These are phyloP conservation scores for Thalassarche chlororhynchos DNA, from an alignment of 2,113 vertebrate genomes.

Conservation along the genomic window DNA sequence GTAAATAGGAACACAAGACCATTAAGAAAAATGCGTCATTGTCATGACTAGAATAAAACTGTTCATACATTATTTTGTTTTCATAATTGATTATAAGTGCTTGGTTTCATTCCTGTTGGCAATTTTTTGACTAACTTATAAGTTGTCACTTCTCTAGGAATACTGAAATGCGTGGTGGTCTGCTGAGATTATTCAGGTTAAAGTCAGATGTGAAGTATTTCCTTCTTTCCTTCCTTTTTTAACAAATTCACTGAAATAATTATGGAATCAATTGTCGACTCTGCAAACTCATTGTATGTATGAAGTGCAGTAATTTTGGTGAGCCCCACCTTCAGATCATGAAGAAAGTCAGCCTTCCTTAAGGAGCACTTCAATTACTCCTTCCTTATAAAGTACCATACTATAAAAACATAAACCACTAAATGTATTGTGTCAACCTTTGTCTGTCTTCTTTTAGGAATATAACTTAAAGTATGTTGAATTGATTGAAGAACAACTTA, in stretches of 20 bases:
- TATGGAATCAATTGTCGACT: background rate
- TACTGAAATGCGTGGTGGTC: background rate
- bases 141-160: background rate
- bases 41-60: background rate
- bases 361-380: background rate
- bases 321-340: background rate
- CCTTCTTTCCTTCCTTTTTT: background rate
- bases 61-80: background rate
- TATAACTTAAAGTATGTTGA: conserved; percentile 98
- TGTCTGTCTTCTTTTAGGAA: conserved; percentile 71
- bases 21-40: background rate
- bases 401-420: background rate
- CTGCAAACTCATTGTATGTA: background rate
- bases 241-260: background rate
- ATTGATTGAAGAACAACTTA: conserved; percentile 95
- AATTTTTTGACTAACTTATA: background rate
- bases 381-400: background rate
- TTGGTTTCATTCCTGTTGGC: background rate
- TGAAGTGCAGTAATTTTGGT: background rate
- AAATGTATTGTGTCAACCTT: background rate
- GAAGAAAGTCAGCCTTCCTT: background rate
- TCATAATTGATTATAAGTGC: background rate
- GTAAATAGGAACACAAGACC: background rate
- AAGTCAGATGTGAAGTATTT: background rate
- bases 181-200: background rate